Conservation (phyloP, 2,888 invertebrate species). For the Brachypterus glaber region DNA sequence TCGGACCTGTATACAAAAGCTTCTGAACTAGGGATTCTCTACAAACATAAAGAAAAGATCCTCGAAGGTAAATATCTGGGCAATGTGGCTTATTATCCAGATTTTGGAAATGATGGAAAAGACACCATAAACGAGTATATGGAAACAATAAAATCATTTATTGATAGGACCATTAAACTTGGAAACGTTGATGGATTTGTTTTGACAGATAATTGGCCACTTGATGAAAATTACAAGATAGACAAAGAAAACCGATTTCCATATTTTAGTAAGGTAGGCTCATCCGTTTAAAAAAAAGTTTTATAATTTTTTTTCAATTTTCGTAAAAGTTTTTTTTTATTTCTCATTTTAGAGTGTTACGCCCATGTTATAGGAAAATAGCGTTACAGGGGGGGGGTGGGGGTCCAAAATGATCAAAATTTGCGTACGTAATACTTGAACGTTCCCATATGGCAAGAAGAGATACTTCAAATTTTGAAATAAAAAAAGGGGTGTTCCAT, state of each 20-base stretch:
- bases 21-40: constrained; percentile 26
- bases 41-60: constrained; percentile 21
- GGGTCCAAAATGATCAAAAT: not conserved
- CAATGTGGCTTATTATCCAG: constrained; percentile 33
- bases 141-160: constrained; percentile 18
- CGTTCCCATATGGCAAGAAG: not conserved
- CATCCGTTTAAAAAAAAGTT: no score
- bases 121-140: constrained; percentile 25
- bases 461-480: no score
- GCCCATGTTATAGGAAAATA: no score
- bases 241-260: constrained; percentile 37
- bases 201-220: constrained; percentile 50
- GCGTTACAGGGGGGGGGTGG: not conserved
- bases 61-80: constrained; percentile 30
- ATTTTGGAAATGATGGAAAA: constrained; percentile 27
- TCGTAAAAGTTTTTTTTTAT: constrained; percentile 3
- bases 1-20: constrained; percentile 24
- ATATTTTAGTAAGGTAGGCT: constrained; percentile 48
- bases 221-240: constrained; percentile 35
- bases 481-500: no score
- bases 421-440: not conserved
- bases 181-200: constrained; percentile 40
- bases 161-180: constrained; percentile 16
- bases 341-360: no score
- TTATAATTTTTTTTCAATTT: constrained; percentile 20